Base-by-base conservation (phyloP, 2,113 vertebrate species). In the Bostrychus sinensis region DNA sequence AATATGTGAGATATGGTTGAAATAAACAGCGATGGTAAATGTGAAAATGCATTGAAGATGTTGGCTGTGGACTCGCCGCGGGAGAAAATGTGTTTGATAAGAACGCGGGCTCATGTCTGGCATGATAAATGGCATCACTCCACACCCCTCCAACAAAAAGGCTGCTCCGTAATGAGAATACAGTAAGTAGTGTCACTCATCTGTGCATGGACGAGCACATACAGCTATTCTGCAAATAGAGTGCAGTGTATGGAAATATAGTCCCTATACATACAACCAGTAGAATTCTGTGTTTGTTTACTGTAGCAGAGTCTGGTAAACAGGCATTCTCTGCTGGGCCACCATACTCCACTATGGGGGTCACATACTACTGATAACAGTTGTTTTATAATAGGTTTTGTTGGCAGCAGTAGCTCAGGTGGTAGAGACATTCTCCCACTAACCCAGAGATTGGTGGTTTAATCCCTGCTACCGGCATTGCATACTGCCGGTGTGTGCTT, bases 101-200 rank as follows among this genome's bases (percentile, higher is more conserved):
- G 54, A 5, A 30, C 23, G 19, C 56, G n/a, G 64, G 48, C 50
- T 59, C 63, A 64, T 56, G 80, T 77, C 70, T 63, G 51, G 69
- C 66, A 77, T 81, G 64, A 85, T 80, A 74, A 82, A 84, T 78
- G 69, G 66, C 59, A 51, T 59, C 59, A 28, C 68, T 75, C 60
- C 43, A 30, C 53, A 66, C 28, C 65, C 57, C 51, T 61, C 70
- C 23, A n/a, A 65, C 30, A 34, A 72, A 81, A 68, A 82, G 53
- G 55, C 65, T 65, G 68, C 48, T 64, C 30, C 25, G 70, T 78
- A 82, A 85, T 70, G 81, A 75, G 77, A 81, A 83, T 79, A 80
- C 62, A 77, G 73, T 66, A 81, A 83, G 78, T 69, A 75, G 69
- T 79, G 70, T 68, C 68, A 79, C 83, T 85, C 72, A 80, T 79